Evolutionary conservation across 2,888 invertebrate species (phyloP), one percentile per base, ranked within the genome.

Genomic region (Ophion ellenae): DNA sequence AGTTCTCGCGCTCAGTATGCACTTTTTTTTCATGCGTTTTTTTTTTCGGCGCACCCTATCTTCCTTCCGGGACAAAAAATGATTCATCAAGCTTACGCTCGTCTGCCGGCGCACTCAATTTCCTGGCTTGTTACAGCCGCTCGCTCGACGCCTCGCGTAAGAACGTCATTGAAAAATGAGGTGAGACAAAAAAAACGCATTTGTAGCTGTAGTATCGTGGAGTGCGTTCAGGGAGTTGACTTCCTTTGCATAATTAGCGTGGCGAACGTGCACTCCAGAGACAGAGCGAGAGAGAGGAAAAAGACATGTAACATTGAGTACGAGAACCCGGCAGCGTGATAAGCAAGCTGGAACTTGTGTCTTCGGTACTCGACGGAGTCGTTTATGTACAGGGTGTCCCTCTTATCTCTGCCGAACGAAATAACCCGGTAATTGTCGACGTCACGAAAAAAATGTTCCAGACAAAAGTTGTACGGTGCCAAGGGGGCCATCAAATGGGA

Each of bases 221-320:
- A 76, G 64, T 32, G 40, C 11, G 32, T 40, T 47, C 69, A 45
- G 69, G 76, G 73, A 83, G 73, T 83, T 74, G 83, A 83, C 77
- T 86, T 83, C 80, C 78, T 86, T 83, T 81, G 86, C 83, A 86
- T 83, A 86, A 86, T 86, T 86, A 77, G 81, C 69, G 59, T 20
- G 57, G 80, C 73, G 76, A 81, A 69, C 81, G 75, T 63, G 47
- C 64, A 66, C 78, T 70, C 53, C 28, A 17, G 53, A 53, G 14
- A 53, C 14, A 17, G 53, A 53, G 14, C 17, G 53, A 53, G 14
- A 17, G 17, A 5, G 14, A 32, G 32, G 32, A 4, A 32, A 32
- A 45, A 76, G 57, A 66, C 76, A 66, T 76, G 53, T 66, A 20
- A 66, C 64, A 76, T 64, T 32, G 40, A 76, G 76, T n/a, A 53